Evolutionary conservation across 2,113 vertebrate genomes (phyloP), one percentile per base, ranked within the genome.

Genomic region (Rhadina sibilatrix): DNA sequence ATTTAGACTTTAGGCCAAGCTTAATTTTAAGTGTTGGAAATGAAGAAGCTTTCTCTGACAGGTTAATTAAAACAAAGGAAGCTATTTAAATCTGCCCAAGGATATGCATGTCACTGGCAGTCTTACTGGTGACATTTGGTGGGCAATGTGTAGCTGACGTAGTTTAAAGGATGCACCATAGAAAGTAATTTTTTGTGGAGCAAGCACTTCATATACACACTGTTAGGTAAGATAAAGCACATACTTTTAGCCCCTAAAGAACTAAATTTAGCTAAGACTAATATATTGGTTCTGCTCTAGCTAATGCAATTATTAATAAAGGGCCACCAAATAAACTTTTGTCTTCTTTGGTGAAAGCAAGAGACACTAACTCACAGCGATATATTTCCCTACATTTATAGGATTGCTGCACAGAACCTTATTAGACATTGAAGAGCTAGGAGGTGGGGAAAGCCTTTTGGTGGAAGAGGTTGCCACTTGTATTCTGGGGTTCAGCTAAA

Each of bases 41-140:
- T 49, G 77, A 95, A 76, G 79, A 63, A 44, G 65, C 69, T 65
- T 89, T 57, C 72, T 82, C 70, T 95, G 93, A 81, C 83, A 95
- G 83, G 77, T 89, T 95, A 94, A 94, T 97, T 95, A 94, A 94
- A 95, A 92, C 68, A 95, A 92, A 97, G 61, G 64, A 81, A 94
- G 49, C 63, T 88, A 81, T 96, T 94, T 91, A 89, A 96, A 89
- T 71, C 69, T 92, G 87, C 89, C 93, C 57, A 94, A 81, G 86
- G 89, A 90, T 77, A 89, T 37, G 21, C 27, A 56, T 37, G 35
- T 56, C 89, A 92, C 44, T 33, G 65, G 72, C 35, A 54, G 38
- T 59, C 50, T 54, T 54, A 66, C 64, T 59, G 56, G 68, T 1
- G 10, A 89, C 59, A 53, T 77, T 81, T 89, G 57, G 74, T 83